Evolutionary conservation across 2,797 vertebrate genomes (phyloP), one percentile per base, ranked within the genome.

Genomic region (Anabas testudineus): DNA sequence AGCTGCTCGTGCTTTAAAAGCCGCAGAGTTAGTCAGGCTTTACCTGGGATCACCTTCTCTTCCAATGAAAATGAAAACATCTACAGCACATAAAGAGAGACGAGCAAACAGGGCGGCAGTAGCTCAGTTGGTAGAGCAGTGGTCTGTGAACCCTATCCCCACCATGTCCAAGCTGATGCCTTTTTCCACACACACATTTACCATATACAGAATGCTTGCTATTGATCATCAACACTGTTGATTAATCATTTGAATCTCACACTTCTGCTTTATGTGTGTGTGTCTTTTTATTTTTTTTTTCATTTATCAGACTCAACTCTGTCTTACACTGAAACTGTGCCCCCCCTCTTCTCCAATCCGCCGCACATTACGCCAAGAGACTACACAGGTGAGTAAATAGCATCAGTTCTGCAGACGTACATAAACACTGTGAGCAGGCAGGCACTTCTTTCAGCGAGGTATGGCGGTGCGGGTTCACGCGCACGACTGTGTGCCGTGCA

Each of bases 271-370:
- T 52, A 0, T 70, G 26, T 66, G 16, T 88, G 3, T 75, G n/a
- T n/a, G n/a, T n/a, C n/a, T n/a, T n/a, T n/a, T n/a, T n/a, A n/a
- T 15, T 41, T 70, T 64, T 59, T 67, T 64, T 21, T 80, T 87
- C 88, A 88, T 93, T 91, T 92, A 12, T 94, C 93, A 82, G 96
- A 97, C 95, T 95, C 95, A 90, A 95, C 95, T 81, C 95, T 95
- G 96, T 96, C 96, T 92, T 95, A 97, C 95, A 97, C 96, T 96
- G 96, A 97, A 96, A 94, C 94, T 48, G 96, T 95, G 92, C 94
- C 93, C 80, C 94, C 94, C 48, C 92, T 88, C 88, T 91, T 91
- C n/a, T 92, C 95, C 88, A 92, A 86, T 80, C 59, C 93, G 60
- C 91, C 83, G 85, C 84, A 73, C 68, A 47, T 78, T 62, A 92